Evolutionary conservation across 1,140 invertebrate species (phyloP).

Genomic region (Nymphalis io): DNA sequence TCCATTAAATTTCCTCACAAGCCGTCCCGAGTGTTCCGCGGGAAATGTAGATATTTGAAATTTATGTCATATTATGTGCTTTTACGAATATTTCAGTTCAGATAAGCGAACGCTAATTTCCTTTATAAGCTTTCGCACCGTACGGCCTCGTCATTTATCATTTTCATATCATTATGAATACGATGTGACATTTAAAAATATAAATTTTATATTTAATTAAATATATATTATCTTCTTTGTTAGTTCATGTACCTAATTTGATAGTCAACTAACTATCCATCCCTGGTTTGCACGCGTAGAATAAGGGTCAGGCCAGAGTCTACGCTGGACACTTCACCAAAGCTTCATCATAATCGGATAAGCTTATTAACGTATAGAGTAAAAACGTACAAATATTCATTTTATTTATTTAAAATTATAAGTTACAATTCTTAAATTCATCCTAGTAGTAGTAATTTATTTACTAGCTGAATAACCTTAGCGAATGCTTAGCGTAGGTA

Average conservation of each 20-base stretch:
- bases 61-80: constrained; percentile 18
- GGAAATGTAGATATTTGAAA: constrained; percentile 18
- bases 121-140: constrained; percentile 1
- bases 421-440: no score
- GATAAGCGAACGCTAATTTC: constrained; percentile 14
- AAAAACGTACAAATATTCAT: no score
- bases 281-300: no score
- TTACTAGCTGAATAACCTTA: no score
- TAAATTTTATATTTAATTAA: not conserved
- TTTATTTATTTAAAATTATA: no score
- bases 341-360: no score
- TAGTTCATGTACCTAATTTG: not conserved
- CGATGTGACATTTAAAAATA: not conserved
- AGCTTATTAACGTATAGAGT: no score
- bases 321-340: no score
- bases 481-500: no score
- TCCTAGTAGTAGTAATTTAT: no score
- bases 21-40: constrained; percentile 5
- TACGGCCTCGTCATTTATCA: not conserved
- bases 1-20: constrained; percentile 4
- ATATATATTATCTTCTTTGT: not conserved
- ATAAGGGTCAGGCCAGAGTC: no score
- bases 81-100: constrained; percentile 15
- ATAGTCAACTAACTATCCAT: no score
- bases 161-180: not conserved